These are phyloP conservation scores for Sebastes nivosus DNA, from an alignment of 2,797 vertebrate genomes.

Conservation along the genomic window DNA sequence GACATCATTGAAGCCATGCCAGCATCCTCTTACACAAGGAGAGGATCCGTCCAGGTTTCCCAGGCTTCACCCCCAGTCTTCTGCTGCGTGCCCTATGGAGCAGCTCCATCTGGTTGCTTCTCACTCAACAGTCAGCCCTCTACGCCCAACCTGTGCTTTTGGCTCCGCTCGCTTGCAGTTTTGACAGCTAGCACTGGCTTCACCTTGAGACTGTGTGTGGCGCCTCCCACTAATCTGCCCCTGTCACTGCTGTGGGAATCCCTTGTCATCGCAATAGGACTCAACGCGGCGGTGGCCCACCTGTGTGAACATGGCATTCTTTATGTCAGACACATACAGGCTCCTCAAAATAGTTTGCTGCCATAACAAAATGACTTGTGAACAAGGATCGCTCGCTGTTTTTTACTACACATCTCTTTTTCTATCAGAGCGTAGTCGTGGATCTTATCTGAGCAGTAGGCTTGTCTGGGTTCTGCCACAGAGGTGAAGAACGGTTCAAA, in stretches of 20 bases:
- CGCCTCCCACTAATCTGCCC: conserved; percentile 68
- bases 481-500: conserved; percentile 77
- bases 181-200: conserved; percentile 55
- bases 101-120: conserved; percentile 70
- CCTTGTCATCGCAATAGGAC: conserved; percentile 64
- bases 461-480: conserved; percentile 56
- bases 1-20: conserved; percentile 32
- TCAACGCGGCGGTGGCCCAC: conserved; percentile 30
- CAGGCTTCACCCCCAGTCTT: conserved; percentile 44
- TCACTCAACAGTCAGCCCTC: conserved; percentile 49
- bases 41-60: conserved; percentile 47
- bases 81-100: conserved; percentile 49
- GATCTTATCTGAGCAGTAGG: conserved; percentile 62
- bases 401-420: conserved; percentile 46
- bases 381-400: conserved; percentile 50
- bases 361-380: conserved; percentile 50
- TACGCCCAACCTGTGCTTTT: conserved; percentile 54
- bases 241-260: conserved; percentile 63
- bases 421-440: conserved; percentile 51
- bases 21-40: conserved; percentile 33
- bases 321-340: conserved; percentile 5
- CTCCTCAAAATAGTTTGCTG: conserved; percentile 11
- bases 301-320: conserved; percentile 41
- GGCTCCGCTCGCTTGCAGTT: conserved; percentile 32
- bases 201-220: conserved; percentile 61